Conservation (phyloP, 1,140 invertebrate species). For the Propsilocerus akamusi region DNA sequence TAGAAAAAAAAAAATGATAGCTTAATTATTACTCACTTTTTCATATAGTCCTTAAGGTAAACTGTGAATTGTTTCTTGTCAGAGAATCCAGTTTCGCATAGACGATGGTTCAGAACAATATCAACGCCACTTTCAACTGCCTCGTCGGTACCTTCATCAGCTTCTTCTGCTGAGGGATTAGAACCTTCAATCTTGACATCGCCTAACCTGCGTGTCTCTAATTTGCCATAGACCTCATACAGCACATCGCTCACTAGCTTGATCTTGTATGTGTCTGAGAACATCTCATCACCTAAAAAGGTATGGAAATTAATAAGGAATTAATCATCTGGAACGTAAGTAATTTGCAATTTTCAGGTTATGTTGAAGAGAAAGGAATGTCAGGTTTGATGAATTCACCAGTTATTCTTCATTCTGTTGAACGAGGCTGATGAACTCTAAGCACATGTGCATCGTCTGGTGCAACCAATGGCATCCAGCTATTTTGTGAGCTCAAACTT, state of each 20-base stretch:
- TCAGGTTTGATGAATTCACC: neutral
- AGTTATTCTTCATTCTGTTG: neutral
- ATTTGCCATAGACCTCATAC: slow-evolving; percentile 87
- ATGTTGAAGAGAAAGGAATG: neutral
- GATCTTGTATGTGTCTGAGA: slow-evolving; percentile 91
- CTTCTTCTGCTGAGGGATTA: slow-evolving; percentile 86
- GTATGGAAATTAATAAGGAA: neutral
- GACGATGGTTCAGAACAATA: slow-evolving; percentile 80
- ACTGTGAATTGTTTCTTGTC: slow-evolving; percentile 80
- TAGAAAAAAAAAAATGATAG: neutral
- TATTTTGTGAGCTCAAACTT: neutral
- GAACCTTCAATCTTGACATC: slow-evolving; percentile 68
- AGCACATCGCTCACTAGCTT: slow-evolving; percentile 84
- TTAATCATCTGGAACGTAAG: neutral
- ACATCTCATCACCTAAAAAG: slow-evolving; percentile 86
- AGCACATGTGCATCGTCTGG: neutral
- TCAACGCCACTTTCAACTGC: slow-evolving; percentile 67
- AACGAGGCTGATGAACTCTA: neutral
- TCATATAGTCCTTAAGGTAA: slow-evolving; percentile 94
- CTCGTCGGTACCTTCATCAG: slow-evolving; percentile 65
- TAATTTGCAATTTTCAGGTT: neutral
- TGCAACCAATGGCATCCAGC: neutral
- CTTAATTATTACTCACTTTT: slow-evolving; percentile 45
- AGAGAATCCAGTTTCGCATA: slow-evolving; percentile 67
- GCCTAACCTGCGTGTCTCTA: slow-evolving; percentile 52